A percentile compares a stretch with the other conserved stretches of the same genome.
Conservation (phyloP, 2,888 invertebrate species). For the Lysandra bellargus region DNA sequence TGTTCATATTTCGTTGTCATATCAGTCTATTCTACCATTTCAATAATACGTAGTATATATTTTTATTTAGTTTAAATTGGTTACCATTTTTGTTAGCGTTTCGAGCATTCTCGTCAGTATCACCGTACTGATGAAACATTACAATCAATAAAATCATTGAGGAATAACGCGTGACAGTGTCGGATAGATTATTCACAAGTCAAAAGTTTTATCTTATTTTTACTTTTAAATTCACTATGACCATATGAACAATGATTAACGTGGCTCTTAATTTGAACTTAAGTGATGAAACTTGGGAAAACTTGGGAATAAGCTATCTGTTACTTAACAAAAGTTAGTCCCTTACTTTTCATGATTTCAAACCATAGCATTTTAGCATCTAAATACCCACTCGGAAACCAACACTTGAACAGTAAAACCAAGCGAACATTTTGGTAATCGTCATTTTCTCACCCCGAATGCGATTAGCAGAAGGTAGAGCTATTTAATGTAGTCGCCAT, state of each 20-base stretch:
- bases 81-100: slow-evolving; percentile 19
- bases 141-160: background rate
- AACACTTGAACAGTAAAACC: background rate
- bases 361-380: slow-evolving; percentile 4
- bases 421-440: background rate
- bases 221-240: too few species aligned
- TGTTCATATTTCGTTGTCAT: background rate
- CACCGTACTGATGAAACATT: slow-evolving; percentile 22
- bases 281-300: background rate
- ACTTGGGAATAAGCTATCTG: background rate
- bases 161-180: background rate
- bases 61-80: background rate
- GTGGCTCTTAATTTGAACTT: background rate
- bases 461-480: too few species aligned
- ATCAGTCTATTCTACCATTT: slow-evolving; percentile 10
- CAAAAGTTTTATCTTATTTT: too few species aligned
- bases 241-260: too few species aligned
- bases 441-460: background rate
- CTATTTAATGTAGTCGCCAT: too few species aligned
- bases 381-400: slow-evolving; percentile 7
- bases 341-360: background rate
- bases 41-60: background rate
- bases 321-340: background rate
- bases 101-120: slow-evolving; percentile 16
- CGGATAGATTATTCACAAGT: background rate